phyloP scores from a whole-genome alignment of 2,888 invertebrate genomes.

The Alsophila aescularia region DNA sequence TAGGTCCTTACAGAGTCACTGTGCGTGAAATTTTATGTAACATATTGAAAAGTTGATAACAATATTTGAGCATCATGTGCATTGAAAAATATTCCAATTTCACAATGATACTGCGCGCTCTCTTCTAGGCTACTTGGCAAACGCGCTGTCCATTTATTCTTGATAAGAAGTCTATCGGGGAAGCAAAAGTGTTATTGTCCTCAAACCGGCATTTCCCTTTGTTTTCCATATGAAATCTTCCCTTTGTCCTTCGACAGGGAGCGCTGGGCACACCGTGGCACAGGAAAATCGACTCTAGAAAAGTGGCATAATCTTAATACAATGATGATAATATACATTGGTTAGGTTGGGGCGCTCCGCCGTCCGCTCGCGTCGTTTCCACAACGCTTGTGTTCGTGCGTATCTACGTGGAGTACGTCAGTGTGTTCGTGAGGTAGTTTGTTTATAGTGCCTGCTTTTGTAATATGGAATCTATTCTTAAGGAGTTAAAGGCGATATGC shows the following conservation, averaged over 20 bases:
- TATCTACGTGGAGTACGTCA: conserved; percentile 71
- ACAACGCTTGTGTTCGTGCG: conserved; percentile 66
- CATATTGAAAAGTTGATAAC: conserved; percentile 54
- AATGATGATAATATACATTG: conserved; percentile 70
- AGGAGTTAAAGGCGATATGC: conserved; percentile 68
- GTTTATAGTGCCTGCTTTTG: conserved; percentile 81
- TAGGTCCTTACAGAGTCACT: conserved; percentile 32
- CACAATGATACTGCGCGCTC: conserved; percentile 70
- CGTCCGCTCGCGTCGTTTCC: conserved; percentile 77
- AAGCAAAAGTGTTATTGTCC: conserved; percentile 63
- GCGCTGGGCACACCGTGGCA: conserved; percentile 74
- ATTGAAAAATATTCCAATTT: conserved; percentile 65
- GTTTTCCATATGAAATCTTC: conserved; percentile 78
- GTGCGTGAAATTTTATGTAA: conserved; percentile 41
- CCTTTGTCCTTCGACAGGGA: conserved; percentile 79
- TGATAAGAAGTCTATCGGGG: conserved; percentile 56
- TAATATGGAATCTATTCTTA: conserved; percentile 67
- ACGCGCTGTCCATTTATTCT: conserved; percentile 54
- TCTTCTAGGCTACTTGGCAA: conserved; percentile 70
- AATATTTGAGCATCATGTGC: conserved; percentile 52
- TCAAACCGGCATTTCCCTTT: conserved; percentile 76
- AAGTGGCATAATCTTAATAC: conserved; percentile 79
- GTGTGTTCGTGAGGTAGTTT: conserved; percentile 82
- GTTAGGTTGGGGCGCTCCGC: conserved; percentile 67
- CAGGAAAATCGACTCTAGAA: conserved; percentile 82